phyloP scores from a whole-genome alignment of 1,140 invertebrate genomes.

The Proales similis region DNA sequence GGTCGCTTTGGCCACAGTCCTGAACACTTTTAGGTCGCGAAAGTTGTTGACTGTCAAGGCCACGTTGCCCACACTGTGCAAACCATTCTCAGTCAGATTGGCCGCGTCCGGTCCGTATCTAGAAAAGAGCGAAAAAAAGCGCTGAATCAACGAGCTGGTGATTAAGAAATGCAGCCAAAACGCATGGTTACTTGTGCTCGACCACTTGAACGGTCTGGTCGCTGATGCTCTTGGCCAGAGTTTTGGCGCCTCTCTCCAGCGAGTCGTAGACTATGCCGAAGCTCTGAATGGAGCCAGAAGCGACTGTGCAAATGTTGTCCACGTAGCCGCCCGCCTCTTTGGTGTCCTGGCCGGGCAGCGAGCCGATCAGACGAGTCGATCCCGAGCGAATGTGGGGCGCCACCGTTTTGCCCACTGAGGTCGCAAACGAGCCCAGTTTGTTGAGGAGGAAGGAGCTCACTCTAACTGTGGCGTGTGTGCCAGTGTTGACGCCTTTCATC shows the following conservation, averaged over 20 bases:
- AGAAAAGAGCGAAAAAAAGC: neutral
- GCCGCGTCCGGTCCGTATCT: conserved; percentile 34
- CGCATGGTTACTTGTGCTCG: conserved; percentile 34
- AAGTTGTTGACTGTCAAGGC: conserved; percentile 16
- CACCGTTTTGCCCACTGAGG: conserved; percentile 2
- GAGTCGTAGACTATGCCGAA: conserved; percentile 34
- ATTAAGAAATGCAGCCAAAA: neutral
- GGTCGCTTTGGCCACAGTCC: conserved; percentile 26
- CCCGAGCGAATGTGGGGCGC: conserved; percentile 18
- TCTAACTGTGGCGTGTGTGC: conserved; percentile 29
- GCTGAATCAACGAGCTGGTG: neutral
- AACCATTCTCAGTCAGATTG: conserved; percentile 11
- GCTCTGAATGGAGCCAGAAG: conserved; percentile 4
- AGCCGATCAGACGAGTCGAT: neutral
- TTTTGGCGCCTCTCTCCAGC: conserved; percentile 21
- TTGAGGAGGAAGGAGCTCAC: conserved; percentile 19
- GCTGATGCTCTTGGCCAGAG: conserved; percentile 18
- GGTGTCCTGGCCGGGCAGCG: neutral
- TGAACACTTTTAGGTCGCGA: conserved; percentile 22
- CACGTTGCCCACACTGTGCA: conserved; percentile 12
- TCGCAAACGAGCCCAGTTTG: conserved; percentile 16
- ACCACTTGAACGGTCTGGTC: conserved; percentile 24
- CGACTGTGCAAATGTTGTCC: conserved; percentile 19
- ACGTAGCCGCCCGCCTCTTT: conserved; percentile 13
- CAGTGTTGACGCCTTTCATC: conserved; percentile 1